Percentiles rank a stretch among this genome's conserved stretches.
Conservation (phyloP, 64 coral and sea anemone species). For the Montipora sp. region DNA sequence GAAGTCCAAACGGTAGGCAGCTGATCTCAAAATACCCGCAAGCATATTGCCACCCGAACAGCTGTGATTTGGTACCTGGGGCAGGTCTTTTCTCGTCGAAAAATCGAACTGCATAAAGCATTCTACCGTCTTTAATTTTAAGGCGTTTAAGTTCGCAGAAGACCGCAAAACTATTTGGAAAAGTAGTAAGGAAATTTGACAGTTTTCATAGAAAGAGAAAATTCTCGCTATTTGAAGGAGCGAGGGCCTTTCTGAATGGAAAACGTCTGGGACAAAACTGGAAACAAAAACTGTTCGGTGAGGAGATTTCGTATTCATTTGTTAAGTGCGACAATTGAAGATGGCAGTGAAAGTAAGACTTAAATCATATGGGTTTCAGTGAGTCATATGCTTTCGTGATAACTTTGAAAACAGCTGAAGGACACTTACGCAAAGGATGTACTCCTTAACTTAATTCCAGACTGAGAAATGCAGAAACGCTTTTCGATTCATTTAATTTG, state of each 20-base stretch:
- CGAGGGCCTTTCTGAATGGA: neutral
- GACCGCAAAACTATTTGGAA: neutral
- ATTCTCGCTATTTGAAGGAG: neutral
- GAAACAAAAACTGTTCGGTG: too few species aligned
- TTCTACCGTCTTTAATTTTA: too few species aligned
- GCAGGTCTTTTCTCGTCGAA: neutral
- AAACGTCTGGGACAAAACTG: neutral
- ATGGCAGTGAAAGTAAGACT: neutral
- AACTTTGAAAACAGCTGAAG: too few species aligned
- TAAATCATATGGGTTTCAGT: too few species aligned
- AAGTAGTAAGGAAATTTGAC: neutral
- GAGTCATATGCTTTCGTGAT: too few species aligned
- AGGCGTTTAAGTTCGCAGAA: neutral
- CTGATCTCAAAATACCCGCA: neutral
- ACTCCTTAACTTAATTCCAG: too few species aligned
- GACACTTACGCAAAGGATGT: too few species aligned
- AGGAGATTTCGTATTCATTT: too few species aligned
- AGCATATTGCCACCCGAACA: neutral
- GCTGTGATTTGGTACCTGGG: neutral
- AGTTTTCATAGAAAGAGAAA: neutral
- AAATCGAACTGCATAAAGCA: neutral
- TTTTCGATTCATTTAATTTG: too few species aligned
- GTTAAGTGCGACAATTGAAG: neutral
- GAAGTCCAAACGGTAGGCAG: too few species aligned
- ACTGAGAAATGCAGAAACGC: too few species aligned